Percentiles rank a stretch among this genome's conserved stretches.
phyloP scores from a whole-genome alignment of 1,140 invertebrate species.

The Euura saliciscinereae region DNA sequence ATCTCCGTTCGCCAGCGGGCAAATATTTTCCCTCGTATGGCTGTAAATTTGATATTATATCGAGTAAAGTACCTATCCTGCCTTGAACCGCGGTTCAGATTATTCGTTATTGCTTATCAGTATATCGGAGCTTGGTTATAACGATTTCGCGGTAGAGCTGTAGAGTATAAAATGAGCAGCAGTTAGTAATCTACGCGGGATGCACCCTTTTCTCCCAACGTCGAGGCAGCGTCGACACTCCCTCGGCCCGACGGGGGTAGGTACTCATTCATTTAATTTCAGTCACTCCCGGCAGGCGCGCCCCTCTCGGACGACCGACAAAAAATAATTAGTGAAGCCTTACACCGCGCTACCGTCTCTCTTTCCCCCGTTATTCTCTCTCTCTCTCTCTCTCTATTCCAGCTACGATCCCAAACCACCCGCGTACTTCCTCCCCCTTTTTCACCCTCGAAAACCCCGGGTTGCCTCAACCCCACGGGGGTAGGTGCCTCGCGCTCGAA shows the following conservation, averaged over 20 bases:
- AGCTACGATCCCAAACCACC: slow-evolving; percentile 1
- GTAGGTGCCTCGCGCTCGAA: slow-evolving; percentile 43
- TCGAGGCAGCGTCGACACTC: not conserved
- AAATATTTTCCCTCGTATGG: too few relatives aligned
- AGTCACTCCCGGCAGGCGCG: slow-evolving; percentile 50
- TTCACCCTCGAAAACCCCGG: slow-evolving; percentile 31
- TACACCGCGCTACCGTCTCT: slow-evolving; percentile 42
- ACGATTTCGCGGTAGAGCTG: not conserved
- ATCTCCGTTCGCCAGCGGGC: too few relatives aligned
- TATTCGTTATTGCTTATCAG: too few relatives aligned
- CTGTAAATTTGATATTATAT: too few relatives aligned
- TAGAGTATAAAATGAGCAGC: not conserved
- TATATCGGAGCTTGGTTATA: not conserved
- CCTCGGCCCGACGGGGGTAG: slow-evolving; percentile 19
- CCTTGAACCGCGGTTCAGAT: too few relatives aligned
- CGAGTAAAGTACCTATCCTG: too few relatives aligned
- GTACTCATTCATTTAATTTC: slow-evolving; percentile 56
- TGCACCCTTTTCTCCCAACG: slow-evolving; percentile 7
- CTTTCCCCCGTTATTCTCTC: slow-evolving; percentile 18
- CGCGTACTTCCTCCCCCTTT: slow-evolving; percentile 15
- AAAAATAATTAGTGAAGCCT: slow-evolving; percentile 61
- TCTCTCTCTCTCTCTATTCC: slow-evolving; percentile 3
- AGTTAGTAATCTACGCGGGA: not conserved
- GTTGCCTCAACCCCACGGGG: slow-evolving; percentile 36
- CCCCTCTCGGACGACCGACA: slow-evolving; percentile 55